A percentile compares a stretch with the other conserved stretches of the same genome.
Conservation (phyloP, 2,797 vertebrate species). For the Manis pentadactyla region DNA sequence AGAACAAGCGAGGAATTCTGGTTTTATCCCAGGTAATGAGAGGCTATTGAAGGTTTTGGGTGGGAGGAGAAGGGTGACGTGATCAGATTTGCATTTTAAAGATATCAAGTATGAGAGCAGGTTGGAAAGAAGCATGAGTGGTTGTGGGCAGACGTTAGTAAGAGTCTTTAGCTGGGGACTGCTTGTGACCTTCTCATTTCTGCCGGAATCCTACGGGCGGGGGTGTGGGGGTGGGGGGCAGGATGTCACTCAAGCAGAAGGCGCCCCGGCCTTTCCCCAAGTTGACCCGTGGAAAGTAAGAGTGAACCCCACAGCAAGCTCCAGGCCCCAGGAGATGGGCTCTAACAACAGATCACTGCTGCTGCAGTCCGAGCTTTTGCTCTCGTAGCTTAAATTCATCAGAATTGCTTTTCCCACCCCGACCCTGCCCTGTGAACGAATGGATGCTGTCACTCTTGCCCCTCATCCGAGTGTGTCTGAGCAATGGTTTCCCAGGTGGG, state of each 20-base stretch:
- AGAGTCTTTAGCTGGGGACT: neutral
- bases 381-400: constrained; percentile 2
- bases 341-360: neutral
- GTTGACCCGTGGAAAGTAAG: neutral
- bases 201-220: neutral
- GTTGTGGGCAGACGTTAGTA: neutral
- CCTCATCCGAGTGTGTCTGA: neutral
- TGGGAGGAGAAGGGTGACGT: neutral
- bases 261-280: neutral
- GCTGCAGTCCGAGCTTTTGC: neutral
- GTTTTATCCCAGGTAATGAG: neutral
- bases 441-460: neutral
- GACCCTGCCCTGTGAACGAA: neutral
- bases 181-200: neutral
- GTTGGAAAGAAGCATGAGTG: neutral
- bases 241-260: neutral
- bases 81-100: constrained; percentile 31
- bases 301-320: neutral
- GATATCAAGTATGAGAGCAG: neutral
- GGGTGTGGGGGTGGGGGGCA: no score
- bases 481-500: neutral
- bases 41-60: neutral
- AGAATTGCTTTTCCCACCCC: neutral
- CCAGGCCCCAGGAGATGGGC: neutral
- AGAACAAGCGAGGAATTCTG: neutral